These are phyloP conservation scores for Pseudorhombus dupliciocellatus DNA, from an alignment of 2,113 vertebrate species.

Conservation along the genomic window DNA sequence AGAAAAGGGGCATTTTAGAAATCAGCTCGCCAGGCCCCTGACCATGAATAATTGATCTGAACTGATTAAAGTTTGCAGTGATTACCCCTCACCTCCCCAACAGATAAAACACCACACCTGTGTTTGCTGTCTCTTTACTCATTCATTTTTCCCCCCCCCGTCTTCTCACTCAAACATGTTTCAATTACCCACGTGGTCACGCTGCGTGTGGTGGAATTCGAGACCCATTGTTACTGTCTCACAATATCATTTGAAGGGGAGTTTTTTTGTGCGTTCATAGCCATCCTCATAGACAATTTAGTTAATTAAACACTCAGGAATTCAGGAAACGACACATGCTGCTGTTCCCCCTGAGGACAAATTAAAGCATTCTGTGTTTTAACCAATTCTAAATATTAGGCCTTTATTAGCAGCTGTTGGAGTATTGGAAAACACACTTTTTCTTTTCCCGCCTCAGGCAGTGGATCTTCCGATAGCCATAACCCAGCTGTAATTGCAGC, in stretches of 20 bases:
- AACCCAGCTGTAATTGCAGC: constrained; percentile 49
- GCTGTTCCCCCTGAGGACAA: constrained; percentile 25
- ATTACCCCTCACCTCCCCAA: constrained; percentile 81
- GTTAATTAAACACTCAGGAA: constrained; percentile 20
- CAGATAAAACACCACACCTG: constrained; percentile 81
- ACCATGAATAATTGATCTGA: constrained; percentile 86
- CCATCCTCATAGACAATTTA: constrained; percentile 6
- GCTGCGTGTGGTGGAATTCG: constrained; percentile 12
- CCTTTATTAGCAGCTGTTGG: constrained; percentile 44
- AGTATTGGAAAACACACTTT: constrained; percentile 34
- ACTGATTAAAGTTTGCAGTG: constrained; percentile 86
- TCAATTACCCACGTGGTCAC: constrained; percentile 33
- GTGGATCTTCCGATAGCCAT: constrained; percentile 19
- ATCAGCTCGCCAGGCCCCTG: constrained; percentile 79
- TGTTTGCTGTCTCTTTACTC: constrained; percentile 77
- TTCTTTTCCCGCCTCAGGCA: constrained; percentile 31
- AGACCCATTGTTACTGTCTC: constrained; percentile 1
- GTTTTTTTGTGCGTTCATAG: constrained; percentile 1
- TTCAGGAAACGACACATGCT: constrained; percentile 31
- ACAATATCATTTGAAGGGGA: not conserved
- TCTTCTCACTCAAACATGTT: constrained; percentile 50
- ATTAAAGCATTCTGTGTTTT: constrained; percentile 35
- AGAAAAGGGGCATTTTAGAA: constrained; percentile 77
- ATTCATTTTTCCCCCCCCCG: constrained; percentile 47
- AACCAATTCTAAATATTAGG: constrained; percentile 27